Evolutionary conservation across 2,113 vertebrate species (phyloP), one percentile per base, ranked within the genome.

Genomic region (Procavia capensis): DNA sequence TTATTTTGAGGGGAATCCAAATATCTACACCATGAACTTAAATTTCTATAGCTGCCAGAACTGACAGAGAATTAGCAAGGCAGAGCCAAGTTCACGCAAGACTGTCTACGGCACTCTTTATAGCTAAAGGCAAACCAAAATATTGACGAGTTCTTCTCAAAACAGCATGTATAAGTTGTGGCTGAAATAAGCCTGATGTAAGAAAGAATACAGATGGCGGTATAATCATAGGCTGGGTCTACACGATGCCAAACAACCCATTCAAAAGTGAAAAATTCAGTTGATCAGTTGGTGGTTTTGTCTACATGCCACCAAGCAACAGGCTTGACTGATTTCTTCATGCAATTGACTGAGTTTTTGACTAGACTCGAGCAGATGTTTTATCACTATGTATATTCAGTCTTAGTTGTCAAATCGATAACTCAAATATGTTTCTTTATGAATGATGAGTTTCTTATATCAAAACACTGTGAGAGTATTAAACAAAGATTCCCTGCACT

Each of bases 1-100:
- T 96, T 96, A 97, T 97, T 97, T 97, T 97, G 93, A 98, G 93
- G 98, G 84, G 57, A 94, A 98, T 97, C 97, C 96, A 98, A 98
- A 96, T 98, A 98, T 95, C 97, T 97, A 97, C 97, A 96, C 96
- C 70, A 97, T 47, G 85, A 4, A 9, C 78, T 94, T 87, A 97
- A 96, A 97, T 98, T 95, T 97, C 96, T 97, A 98, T 97, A 92
- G 87, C 89, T 97, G 95, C 94, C 96, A 98, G 91, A 96, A 96
- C 94, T 36, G 79, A 97, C 97, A 86, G 92, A 96, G 97, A 98
- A 97, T 95, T 95, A 97, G 75, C 89, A 81, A 96, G 85, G 85
- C 96, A 95, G 96, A 96, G 96, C 97, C 94, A 97, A 97, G 94
- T 96, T 89, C 68, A 96, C n/a, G 84, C 89, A 96, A 97, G 72